Base-by-base conservation (phyloP, 2,888 invertebrate species). In the Metopia argyrocephala region DNA sequence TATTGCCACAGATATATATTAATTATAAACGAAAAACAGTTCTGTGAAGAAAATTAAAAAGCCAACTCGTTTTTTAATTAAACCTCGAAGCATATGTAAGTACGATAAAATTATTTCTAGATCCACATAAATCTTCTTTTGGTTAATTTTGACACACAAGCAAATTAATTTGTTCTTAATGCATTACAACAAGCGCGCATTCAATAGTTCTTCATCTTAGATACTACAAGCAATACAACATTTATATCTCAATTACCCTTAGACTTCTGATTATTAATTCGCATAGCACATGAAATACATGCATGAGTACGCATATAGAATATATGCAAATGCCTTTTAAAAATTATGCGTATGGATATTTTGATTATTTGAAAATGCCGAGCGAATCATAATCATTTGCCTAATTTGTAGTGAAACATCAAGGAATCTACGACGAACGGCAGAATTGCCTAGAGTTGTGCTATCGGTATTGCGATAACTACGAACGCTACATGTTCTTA, bases 351-450 rank as follows among this genome's bases (percentile, higher is more conserved):
- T 86, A 71, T 87, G 88, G 18, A 82, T 65, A 45, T 78, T 84
- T 2, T 80, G 70, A 75, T 79, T 85, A 69, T 76, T 83, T n/a
- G 85, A 78, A 65, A 88, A 87, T 38, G 88, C 89, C 38, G 88
- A 87, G 56, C 89, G 88, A 82, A 89, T 86, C 31, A 88, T 85
- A 52, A 89, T 85, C 84, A 89, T 83, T 81, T 87, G 86, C n/a
- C 88, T 85, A 21, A 89, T 86, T 31, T 89, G 89, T 65, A 86
- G 83, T 28, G 89, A 89, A 74, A 88, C 89, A 79, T 86, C 88
- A 78, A 85, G 85, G 70, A 89, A 88, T 6, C 88, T 86, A 66
- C 86, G 87, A 20, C 86, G 84, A 83, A 88, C 86, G 45, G 86
- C 84, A 46, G 83, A 84, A 73, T 85, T 86, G 4, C 85, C 88